Conservation (phyloP, 2,113 vertebrate species). For the Aspidoscelis tigris region DNA sequence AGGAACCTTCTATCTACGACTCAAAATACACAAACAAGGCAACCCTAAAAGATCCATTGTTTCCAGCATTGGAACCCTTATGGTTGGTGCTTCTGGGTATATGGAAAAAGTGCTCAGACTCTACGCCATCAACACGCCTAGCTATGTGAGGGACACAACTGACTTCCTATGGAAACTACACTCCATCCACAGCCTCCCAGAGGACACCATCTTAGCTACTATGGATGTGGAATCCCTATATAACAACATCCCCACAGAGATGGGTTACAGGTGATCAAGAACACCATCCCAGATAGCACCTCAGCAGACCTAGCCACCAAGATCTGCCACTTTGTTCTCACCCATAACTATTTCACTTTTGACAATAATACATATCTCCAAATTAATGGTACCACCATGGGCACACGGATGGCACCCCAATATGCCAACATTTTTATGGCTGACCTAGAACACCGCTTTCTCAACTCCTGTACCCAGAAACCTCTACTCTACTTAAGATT, state of each 20-base stretch:
- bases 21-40: background rate
- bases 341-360: too few relatives aligned
- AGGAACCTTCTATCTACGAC: background rate
- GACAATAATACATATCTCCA: too few relatives aligned
- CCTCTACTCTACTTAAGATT: background rate
- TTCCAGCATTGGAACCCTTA: background rate
- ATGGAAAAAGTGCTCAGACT: background rate
- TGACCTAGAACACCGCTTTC: background rate
- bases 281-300: too few relatives aligned
- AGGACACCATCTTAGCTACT: background rate
- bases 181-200: background rate
- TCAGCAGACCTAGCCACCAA: too few relatives aligned
- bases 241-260: too few relatives aligned
- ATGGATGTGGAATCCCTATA: too few relatives aligned
- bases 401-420: background rate
- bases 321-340: too few relatives aligned
- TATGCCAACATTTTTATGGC: background rate
- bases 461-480: background rate
- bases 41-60: background rate
- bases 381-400: background rate
- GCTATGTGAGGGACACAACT: background rate
- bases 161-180: background rate
- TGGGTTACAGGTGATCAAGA: too few relatives aligned
- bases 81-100: background rate
- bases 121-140: background rate